Percentiles rank a stretch among this genome's conserved stretches.
These are phyloP conservation scores for Erebia aethiops DNA, from an alignment of 2,888 invertebrate species.

Conservation along the genomic window DNA sequence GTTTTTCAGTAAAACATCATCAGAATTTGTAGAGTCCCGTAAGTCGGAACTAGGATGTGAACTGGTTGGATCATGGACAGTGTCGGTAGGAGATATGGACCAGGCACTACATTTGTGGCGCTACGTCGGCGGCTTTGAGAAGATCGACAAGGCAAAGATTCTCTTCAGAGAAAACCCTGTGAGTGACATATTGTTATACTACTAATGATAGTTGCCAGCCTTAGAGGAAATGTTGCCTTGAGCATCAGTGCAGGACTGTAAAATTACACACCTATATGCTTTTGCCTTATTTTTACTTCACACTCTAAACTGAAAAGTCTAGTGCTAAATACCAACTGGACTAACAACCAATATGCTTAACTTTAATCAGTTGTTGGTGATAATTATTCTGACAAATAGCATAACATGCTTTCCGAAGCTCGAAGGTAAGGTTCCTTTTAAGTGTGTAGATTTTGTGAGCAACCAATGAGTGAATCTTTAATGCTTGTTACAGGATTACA, in stretches of 20 bases:
- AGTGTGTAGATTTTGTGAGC: too few relatives aligned
- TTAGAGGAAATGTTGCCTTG: too few relatives aligned
- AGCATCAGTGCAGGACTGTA: too few relatives aligned
- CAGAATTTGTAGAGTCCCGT: slow-evolving; percentile 89
- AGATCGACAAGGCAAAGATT: slow-evolving; percentile 90
- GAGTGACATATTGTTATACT: slow-evolving; percentile 45
- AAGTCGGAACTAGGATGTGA: slow-evolving; percentile 90
- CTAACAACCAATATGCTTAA: too few relatives aligned
- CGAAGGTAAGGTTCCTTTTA: too few relatives aligned
- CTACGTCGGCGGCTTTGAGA: slow-evolving; percentile 95
- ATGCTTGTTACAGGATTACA: slow-evolving; percentile 84
- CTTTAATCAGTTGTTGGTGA: too few relatives aligned
- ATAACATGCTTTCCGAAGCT: too few relatives aligned
- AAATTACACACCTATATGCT: not conserved
- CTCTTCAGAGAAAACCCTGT: slow-evolving; percentile 87
- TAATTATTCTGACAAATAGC: too few relatives aligned
- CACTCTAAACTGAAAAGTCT: too few relatives aligned
- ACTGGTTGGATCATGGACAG: slow-evolving; percentile 97
- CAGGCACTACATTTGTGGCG: slow-evolving; percentile 98
- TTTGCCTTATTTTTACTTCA: not conserved
- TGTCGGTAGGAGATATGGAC: slow-evolving; percentile 98
- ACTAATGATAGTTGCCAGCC: not conserved
- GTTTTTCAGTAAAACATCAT: slow-evolving; percentile 87
- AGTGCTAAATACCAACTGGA: too few relatives aligned
- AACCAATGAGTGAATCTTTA: not conserved